Base-by-base conservation (phyloP, 2,113 vertebrate genomes). In the Serilophus lunatus region DNA sequence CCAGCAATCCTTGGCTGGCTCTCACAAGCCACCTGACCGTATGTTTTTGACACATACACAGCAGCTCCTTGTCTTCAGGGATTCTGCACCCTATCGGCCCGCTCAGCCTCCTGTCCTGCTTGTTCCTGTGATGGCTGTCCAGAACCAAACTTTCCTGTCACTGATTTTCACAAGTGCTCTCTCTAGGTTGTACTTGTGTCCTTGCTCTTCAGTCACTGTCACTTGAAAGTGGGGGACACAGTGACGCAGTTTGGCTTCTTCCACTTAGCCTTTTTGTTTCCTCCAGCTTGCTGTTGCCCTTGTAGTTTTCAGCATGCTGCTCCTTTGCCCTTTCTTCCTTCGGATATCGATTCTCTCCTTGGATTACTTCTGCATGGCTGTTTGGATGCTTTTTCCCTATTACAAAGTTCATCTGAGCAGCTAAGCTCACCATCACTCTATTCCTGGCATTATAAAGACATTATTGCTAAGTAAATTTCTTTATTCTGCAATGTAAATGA, bases 101-200 rank as follows among this genome's bases (percentile, higher is more conserved):
- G 47, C 23, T 25, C 47, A 33, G 44, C 26, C 23, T 19, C 15
- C 6, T 5, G 47, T 4, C 25, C 42, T 44, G 54, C 18, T 13
- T 11, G 5, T 3, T 18, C 33, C 2, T 2, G 6, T 16, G 7
- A 1, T 11, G 42, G 7, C 24, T 26, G 33, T 2, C 13, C 0
- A 8, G 31, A 17, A 26, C 3, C 16, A 20, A 18, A 1, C 4
- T 13, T 31, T 6, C 10, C 25, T 10, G 13, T 6, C 5, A 0
- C 11, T 36, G 28, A 9, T 13, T 10, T 24, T n/a, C 7, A 1
- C 17, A 17, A 9, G 13, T 2, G 6, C 49, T 1, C 0, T 23
- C 17, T 13, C 4, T 18, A 16, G 7, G 4, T 45, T 31, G 20
- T 7, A 4, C 19, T 8, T 25, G 22, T 29, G 19, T 10, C 45